Conservation (phyloP, 2,113 vertebrate genomes). For the Hemichromis elongatus region DNA sequence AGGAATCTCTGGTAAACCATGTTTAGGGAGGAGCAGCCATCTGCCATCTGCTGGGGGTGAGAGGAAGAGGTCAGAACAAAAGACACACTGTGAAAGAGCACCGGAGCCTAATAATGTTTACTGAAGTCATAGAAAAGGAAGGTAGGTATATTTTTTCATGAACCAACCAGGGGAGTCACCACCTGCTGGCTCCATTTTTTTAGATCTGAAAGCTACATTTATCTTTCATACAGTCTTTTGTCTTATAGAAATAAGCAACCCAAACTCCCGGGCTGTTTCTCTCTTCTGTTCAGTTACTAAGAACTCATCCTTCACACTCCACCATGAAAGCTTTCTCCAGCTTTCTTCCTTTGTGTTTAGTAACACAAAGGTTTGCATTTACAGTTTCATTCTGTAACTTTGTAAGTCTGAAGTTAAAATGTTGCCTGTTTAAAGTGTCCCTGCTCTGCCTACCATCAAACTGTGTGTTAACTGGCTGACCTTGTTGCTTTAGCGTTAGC, state of each 20-base stretch:
- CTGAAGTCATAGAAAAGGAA: neutral
- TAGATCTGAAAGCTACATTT: neutral
- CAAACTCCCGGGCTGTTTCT: neutral
- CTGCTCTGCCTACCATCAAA: too few relatives aligned
- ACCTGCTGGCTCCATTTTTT: neutral
- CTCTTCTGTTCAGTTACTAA: neutral
- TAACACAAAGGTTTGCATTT: neutral
- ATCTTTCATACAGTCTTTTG: neutral
- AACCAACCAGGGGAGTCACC: neutral
- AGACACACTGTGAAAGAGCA: neutral
- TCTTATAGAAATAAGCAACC: neutral
- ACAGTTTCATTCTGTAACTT: neutral
- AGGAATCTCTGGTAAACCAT: neutral
- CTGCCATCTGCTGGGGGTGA: neutral
- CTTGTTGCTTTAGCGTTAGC: too few relatives aligned
- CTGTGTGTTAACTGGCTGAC: too few relatives aligned
- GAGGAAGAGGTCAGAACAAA: neutral
- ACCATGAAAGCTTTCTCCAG: neutral
- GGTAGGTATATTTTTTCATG: neutral
- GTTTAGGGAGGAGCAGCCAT: neutral
- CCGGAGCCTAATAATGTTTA: neutral
- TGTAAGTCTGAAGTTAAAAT: neutral
- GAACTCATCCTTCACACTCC: neutral
- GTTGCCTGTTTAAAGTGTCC: neutral
- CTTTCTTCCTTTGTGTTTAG: neutral